Percentiles rank a stretch among this genome's conserved stretches.
Evolutionary conservation across 92 coral and sea anemone genomes (phyloP).

Genomic region (Porites cylindrica): DNA sequence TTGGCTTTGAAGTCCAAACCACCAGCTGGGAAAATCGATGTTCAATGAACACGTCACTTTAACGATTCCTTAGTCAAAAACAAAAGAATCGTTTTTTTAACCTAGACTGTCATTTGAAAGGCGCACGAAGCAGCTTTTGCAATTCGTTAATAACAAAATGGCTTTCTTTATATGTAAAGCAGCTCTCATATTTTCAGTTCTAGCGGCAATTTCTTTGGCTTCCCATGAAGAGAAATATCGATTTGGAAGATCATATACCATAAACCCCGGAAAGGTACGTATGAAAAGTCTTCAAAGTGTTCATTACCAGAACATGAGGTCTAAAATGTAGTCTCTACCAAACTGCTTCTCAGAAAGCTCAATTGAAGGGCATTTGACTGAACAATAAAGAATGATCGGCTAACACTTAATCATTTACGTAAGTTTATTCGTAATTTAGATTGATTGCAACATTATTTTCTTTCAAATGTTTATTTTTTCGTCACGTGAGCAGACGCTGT

Average conservation of each 20-base stretch:
- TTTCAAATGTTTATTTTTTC: neutral
- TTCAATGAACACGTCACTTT: neutral
- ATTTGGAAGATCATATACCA: conserved; percentile 55
- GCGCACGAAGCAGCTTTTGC: conserved; percentile 4
- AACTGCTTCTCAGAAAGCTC: neutral
- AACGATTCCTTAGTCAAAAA: neutral
- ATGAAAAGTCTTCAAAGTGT: neutral
- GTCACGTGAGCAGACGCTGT: too few relatives aligned
- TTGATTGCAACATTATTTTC: neutral
- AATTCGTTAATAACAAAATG: conserved; percentile 6
- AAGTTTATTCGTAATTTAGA: neutral
- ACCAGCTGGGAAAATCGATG: conserved; percentile 9
- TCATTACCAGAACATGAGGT: neutral
- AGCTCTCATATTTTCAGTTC: neutral
- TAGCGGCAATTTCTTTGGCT: conserved; percentile 24
- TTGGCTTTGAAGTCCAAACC: conserved; percentile 25
- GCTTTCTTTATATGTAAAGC: neutral
- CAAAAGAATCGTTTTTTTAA: neutral
- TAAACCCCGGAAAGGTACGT: conserved; percentile 65
- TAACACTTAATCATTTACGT: neutral
- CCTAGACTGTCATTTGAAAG: conserved; percentile 26
- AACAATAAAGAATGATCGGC: neutral
- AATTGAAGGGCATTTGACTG: neutral
- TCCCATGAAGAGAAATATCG: conserved; percentile 40
- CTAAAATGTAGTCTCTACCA: neutral